Conservation (phyloP, 2,888 invertebrate species). For the Platynereis dumerilii region DNA sequence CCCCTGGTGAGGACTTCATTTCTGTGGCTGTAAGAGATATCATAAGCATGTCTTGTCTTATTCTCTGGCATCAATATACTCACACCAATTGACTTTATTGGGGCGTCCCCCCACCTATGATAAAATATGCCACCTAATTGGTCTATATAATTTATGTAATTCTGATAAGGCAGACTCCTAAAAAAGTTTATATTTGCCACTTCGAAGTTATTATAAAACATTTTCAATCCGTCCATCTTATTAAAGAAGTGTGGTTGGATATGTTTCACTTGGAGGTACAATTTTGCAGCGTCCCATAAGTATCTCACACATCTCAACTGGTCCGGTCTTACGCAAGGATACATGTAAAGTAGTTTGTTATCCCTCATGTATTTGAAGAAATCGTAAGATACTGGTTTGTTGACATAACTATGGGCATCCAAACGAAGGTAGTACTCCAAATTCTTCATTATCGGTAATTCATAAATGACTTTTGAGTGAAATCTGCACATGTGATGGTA, state of each 20-base stretch:
- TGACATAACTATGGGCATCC: conserved; percentile 39
- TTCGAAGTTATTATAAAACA: conserved; percentile 42
- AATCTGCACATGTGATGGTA: conserved; percentile 42
- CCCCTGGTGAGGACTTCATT: no score
- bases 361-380: conserved; percentile 35
- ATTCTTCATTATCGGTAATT: conserved; percentile 30
- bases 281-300: conserved; percentile 32
- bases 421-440: conserved; percentile 39
- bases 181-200: conserved; percentile 30
- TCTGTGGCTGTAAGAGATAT: no score
- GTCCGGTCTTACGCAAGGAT: conserved; percentile 29
- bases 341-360: conserved; percentile 31
- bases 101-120: conserved; percentile 41
- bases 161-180: conserved; percentile 28
- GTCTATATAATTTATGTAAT: conserved; percentile 35
- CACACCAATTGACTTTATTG: conserved; percentile 38
- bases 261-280: conserved; percentile 19
- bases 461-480: conserved; percentile 35
- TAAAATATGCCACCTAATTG: conserved; percentile 38
- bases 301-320: conserved; percentile 19
- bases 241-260: conserved; percentile 24
- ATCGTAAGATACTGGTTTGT: conserved; percentile 32
- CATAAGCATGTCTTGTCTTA: neutral
- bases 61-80: conserved; percentile 31
- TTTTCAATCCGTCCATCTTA: conserved; percentile 21